These are phyloP conservation scores for Alethe diademata DNA, from an alignment of 2,113 vertebrate genomes.

Conservation along the genomic window DNA sequence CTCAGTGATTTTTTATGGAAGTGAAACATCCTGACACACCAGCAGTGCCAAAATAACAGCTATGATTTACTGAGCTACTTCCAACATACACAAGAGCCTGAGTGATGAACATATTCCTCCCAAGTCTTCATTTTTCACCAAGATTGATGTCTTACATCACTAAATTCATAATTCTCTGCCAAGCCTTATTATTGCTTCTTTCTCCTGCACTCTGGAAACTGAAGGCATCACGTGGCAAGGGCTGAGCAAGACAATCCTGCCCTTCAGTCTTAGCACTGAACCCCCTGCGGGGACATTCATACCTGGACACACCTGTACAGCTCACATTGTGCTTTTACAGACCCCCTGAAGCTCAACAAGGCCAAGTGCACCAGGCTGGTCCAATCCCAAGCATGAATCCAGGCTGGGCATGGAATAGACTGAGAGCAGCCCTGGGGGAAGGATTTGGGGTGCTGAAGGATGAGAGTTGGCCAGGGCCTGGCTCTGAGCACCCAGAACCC, in stretches of 20 bases:
- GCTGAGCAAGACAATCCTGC: neutral
- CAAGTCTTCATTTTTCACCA: neutral
- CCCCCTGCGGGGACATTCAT: neutral
- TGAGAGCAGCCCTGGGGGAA: neutral
- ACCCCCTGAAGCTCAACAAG: neutral
- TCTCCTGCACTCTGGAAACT: neutral
- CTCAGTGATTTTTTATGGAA: neutral
- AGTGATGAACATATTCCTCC: neutral
- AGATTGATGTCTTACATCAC: neutral
- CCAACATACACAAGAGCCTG: neutral
- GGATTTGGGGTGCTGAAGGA: neutral
- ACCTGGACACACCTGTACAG: too few relatives aligned
- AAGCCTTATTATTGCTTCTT: neutral
- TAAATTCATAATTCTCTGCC: neutral
- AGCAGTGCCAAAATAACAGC: neutral
- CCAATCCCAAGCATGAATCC: neutral
- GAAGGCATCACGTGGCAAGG: fast-evolving
- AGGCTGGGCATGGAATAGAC: neutral
- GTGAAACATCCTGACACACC: neutral
- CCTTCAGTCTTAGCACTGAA: neutral
- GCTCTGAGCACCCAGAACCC: fast-evolving
- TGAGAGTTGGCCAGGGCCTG: fast-evolving
- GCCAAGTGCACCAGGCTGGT: neutral
- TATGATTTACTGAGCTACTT: neutral
- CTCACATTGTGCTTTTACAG: neutral